Percentiles rank a stretch among this genome's conserved stretches.
Evolutionary conservation across 2,797 vertebrate species (phyloP).

Genomic region (Cirrhinus molitorella): DNA sequence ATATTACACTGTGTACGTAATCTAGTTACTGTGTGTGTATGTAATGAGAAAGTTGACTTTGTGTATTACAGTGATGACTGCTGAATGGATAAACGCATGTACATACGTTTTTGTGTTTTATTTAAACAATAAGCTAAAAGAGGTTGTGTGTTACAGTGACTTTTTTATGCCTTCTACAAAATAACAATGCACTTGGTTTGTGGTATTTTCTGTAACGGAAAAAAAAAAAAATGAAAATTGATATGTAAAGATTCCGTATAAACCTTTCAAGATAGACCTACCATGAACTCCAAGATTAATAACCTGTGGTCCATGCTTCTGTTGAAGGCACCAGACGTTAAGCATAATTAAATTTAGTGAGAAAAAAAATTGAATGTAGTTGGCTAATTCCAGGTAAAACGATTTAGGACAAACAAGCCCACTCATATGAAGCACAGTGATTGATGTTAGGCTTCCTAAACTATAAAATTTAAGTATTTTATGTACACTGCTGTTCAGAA

Average conservation of each 20-base stretch:
- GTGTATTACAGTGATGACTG: conserved; percentile 21
- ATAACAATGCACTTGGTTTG: neutral
- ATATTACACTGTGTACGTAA: conserved; percentile 32
- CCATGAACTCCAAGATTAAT: neutral
- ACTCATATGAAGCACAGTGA: neutral
- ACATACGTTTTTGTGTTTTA: neutral
- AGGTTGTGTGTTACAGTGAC: neutral
- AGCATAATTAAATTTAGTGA: neutral
- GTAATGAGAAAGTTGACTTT: conserved; percentile 40
- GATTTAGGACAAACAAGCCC: neutral
- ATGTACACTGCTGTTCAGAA: too few species aligned
- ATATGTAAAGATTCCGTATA: neutral
- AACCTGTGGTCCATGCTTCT: neutral
- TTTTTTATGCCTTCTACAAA: neutral
- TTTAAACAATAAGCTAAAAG: conserved; percentile 7
- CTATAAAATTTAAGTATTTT: too few species aligned
- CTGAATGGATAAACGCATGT: conserved; percentile 5
- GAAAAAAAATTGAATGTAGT: neutral
- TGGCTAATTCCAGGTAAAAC: neutral
- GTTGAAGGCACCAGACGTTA: neutral
- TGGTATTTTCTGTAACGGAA: too few species aligned
- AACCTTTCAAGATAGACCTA: neutral
- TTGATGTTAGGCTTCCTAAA: neutral
- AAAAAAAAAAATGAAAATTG: too few species aligned
- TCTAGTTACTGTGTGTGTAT: conserved; percentile 3